phyloP scores from a whole-genome alignment of 2,888 invertebrate genomes.

The Tipula lateralis region DNA sequence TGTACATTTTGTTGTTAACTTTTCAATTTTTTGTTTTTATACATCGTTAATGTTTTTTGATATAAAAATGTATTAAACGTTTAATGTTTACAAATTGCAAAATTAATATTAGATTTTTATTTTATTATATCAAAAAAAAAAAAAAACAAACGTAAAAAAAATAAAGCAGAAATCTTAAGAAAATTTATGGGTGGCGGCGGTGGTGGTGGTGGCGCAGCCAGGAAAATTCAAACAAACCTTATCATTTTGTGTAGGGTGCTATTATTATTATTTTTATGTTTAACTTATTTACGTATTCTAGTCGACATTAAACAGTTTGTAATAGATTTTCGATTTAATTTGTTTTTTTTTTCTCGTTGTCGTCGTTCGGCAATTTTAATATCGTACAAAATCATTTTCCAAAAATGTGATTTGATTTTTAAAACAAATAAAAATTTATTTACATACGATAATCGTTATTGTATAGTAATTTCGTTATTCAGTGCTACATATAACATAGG shows the following conservation, averaged over 20 bases:
- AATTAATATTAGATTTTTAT: constrained; percentile 29
- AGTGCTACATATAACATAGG: not conserved
- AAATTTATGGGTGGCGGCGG: constrained; percentile 12
- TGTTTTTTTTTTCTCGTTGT: not conserved
- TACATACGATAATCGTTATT: not conserved
- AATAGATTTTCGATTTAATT: constrained; percentile 26
- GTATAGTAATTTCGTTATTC: not conserved
- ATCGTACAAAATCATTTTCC: not conserved
- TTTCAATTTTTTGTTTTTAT: constrained; percentile 12
- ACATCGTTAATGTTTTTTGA: constrained; percentile 12
- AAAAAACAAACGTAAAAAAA: constrained; percentile 4
- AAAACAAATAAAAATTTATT: constrained; percentile 4
- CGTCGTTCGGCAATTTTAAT: constrained; percentile 11
- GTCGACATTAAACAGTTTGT: constrained; percentile 26
- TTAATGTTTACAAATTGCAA: constrained; percentile 31
- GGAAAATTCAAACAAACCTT: constrained; percentile 3
- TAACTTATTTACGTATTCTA: constrained; percentile 26
- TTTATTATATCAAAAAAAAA: not conserved
- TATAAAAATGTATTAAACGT: constrained; percentile 29
- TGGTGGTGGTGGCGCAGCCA: not conserved
- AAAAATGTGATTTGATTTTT: constrained; percentile 24
- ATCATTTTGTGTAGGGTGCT: constrained; percentile 3
- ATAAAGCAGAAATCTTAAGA: not conserved
- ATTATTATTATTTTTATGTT: constrained; percentile 25
- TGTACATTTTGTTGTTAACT: not conserved